Evolutionary conservation across 1,140 invertebrate species (phyloP).

Genomic region (Galendromus occidentalis): DNA sequence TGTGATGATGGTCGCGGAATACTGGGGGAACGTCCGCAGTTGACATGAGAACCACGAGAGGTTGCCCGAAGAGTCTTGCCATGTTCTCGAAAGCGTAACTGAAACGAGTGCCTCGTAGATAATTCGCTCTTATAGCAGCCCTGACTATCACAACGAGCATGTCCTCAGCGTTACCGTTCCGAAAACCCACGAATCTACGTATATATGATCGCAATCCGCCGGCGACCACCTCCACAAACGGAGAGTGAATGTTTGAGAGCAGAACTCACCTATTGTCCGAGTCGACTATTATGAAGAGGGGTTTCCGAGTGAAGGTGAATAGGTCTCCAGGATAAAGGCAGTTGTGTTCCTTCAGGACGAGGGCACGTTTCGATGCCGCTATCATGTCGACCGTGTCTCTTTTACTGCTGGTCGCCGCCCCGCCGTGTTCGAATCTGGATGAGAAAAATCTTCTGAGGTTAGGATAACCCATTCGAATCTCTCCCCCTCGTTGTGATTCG

Average conservation of each 20-base stretch:
- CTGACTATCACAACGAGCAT: too few species aligned
- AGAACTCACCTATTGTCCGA: conserved; percentile 52
- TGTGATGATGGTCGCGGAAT: conserved; percentile 68
- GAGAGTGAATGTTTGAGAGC: too few species aligned
- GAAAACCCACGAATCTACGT: too few species aligned
- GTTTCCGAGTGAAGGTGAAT: conserved; percentile 72
- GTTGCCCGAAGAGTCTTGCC: conserved; percentile 77
- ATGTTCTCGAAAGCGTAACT: conserved; percentile 81
- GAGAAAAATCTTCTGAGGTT: conserved; percentile 15
- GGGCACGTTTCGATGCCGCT: background rate
- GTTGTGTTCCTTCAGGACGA: conserved; percentile 19
- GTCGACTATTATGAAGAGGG: conserved; percentile 79
- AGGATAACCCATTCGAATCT: too few species aligned
- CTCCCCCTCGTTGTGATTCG: too few species aligned
- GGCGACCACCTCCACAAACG: too few species aligned
- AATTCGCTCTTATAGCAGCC: too few species aligned
- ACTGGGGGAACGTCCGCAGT: conserved; percentile 64
- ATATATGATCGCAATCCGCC: too few species aligned
- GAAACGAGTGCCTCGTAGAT: too few species aligned
- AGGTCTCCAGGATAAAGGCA: conserved; percentile 73
- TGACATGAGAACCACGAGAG: conserved; percentile 81
- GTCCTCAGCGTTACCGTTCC: too few species aligned
- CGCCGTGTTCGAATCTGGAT: conserved; percentile 78
- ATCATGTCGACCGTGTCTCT: conserved; percentile 33
- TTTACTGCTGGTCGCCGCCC: conserved; percentile 65